Base-by-base conservation (phyloP, 2,113 vertebrate species). In the Rhegmatorhina hoffmannsi region DNA sequence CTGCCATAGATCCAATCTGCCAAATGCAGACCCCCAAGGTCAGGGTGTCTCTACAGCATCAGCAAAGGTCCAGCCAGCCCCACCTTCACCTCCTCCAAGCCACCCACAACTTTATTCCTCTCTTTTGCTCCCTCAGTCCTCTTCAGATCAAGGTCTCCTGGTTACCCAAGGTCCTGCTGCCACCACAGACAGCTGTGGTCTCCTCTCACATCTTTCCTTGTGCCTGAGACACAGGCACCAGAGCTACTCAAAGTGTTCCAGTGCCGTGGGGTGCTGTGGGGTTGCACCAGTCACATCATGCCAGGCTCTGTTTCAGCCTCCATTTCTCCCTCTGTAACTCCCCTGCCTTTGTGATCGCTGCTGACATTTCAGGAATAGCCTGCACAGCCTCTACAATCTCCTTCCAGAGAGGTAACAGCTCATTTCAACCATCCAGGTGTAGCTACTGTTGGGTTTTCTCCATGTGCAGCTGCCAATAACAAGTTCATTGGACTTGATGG, bases 201-300 rank as follows among this genome's bases (percentile, higher is more conserved):
- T 85, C 23, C 64, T 63, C 58, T 70, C 52, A 20, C 47, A 26
- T 13, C 28, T 3, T 72, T n/a, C 24, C 26, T 68, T 53, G 7
- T 13, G 28, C 28, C 29, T 29, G n/a, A 46, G 34, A 36, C 44
- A 34, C 0, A 0, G 44, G 16, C 66, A 8, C 14, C 59, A 49
- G 56, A 17, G 7, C 15, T 13, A 49, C n/a, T 47, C 13, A 1
- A 7, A 64, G 53, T 64, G 53, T 12, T 26, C 1, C 0, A 73
- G 47, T 28, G 19, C 12, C 26, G 28, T 1, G 0, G 5, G 18
- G 10, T 40, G 33, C 49, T 60, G 50, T 0, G 0, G 0, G 40
- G 34, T 34, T 3, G 29, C 33, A 21, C 3, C 14, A 1, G 33
- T 17, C 8, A 0, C 18, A 1, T 11, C 6, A 6, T 5, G 40